These are phyloP conservation scores for Himalopsyche kuldschensis DNA, from an alignment of 2,888 invertebrate genomes.

Conservation along the genomic window DNA sequence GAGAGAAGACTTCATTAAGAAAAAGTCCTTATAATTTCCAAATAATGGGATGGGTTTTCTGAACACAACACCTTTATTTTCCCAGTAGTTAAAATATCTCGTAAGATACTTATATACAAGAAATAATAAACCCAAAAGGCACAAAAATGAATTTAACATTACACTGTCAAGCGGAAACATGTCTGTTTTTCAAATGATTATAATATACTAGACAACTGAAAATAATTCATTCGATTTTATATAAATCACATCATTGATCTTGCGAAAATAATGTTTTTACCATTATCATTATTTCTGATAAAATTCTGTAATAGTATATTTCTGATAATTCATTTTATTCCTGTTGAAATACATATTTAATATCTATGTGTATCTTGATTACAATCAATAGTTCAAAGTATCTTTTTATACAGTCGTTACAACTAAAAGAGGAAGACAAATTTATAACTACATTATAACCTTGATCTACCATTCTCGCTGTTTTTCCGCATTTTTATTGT, in stretches of 20 bases:
- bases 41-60: slow-evolving; percentile 45
- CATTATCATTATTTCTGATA: not conserved
- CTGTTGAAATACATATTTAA: too few species aligned
- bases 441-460: too few species aligned
- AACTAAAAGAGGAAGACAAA: too few species aligned
- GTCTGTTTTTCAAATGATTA: not conserved
- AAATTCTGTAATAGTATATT: not conserved
- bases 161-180: not conserved
- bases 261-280: too few species aligned
- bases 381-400: too few species aligned
- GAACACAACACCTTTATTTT: slow-evolving; percentile 43
- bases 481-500: too few species aligned
- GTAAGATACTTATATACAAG: slow-evolving; percentile 43
- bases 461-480: too few species aligned
- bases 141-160: not conserved
- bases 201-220: not conserved
- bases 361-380: too few species aligned
- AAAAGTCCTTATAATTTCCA: slow-evolving; percentile 45
- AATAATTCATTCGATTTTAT: not conserved
- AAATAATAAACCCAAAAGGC: not conserved
- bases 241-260: not conserved
- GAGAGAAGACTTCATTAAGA: slow-evolving; percentile 41
- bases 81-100: slow-evolving; percentile 47
- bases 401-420: too few species aligned
- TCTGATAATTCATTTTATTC: too few species aligned